These are phyloP conservation scores for Chionis minor DNA, from an alignment of 2,113 vertebrate genomes.

Conservation along the genomic window DNA sequence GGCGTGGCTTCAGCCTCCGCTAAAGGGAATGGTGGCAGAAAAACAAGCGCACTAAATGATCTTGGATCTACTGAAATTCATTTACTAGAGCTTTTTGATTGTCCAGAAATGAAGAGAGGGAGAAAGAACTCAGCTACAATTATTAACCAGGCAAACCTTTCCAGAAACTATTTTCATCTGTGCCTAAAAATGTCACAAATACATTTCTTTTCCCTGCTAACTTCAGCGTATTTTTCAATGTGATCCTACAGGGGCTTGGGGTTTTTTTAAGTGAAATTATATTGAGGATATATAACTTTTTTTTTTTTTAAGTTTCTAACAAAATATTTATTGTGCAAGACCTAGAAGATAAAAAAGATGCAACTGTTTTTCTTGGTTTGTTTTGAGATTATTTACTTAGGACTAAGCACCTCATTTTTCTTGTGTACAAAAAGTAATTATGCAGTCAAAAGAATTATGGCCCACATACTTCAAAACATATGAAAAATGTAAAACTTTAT, in stretches of 20 bases:
- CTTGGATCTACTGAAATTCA: background rate
- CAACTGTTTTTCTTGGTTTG: conserved; percentile 78
- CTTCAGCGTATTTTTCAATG: background rate
- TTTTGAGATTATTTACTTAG: conserved; percentile 83
- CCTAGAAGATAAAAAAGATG: conserved; percentile 74
- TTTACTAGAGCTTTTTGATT: background rate
- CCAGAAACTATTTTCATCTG: background rate
- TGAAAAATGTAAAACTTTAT: conserved; percentile 89
- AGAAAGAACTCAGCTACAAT: conserved; percentile 9
- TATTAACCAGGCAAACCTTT: background rate
- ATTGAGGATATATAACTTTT: conserved; percentile 46
- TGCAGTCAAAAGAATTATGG: conserved; percentile 83
- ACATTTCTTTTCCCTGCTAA: conserved; percentile 13
- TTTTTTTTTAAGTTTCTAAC: conserved; percentile 59
- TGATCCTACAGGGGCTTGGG: background rate
- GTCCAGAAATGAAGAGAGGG: background rate
- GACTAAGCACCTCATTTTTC: conserved; percentile 83
- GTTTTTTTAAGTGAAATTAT: conserved; percentile 11
- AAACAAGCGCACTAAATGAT: background rate
- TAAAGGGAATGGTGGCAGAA: background rate
- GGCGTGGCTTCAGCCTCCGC: background rate
- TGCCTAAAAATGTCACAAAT: conserved; percentile 1
- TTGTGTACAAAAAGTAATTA: conserved; percentile 85
- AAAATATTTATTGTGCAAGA: conserved; percentile 75
- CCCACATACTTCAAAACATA: conserved; percentile 82